Evolutionary conservation across 2,888 invertebrate genomes (phyloP).

Genomic region (Melanostoma scalare): DNA sequence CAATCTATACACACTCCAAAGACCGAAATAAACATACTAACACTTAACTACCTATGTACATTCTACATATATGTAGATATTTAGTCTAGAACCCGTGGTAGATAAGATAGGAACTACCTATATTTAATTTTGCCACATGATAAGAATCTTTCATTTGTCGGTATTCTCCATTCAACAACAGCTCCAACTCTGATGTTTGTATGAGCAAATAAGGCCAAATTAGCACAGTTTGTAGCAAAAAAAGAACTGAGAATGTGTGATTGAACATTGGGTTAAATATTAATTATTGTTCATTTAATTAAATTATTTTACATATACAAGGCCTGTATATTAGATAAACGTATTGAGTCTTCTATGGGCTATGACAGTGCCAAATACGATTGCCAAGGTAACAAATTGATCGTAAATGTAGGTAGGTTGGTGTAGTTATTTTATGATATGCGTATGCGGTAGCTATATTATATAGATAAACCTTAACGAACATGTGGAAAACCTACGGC

Average conservation of each 20-base stretch:
- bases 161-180: conserved; percentile 32
- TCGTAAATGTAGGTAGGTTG: background rate
- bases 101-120: conserved; percentile 47
- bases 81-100: conserved; percentile 21
- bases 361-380: conserved; percentile 24
- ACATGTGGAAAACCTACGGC: no score
- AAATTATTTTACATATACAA: conserved; percentile 35
- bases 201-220: conserved; percentile 38
- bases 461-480: background rate
- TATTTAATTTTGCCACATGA: conserved; percentile 58
- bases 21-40: background rate
- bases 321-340: no score
- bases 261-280: background rate
- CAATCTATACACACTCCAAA: background rate
- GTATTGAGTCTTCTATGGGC: background rate
- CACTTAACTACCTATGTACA: no score
- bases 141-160: conserved; percentile 52
- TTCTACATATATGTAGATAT: background rate
- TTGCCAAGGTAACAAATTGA: conserved; percentile 42
- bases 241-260: conserved; percentile 3
- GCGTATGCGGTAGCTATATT: background rate
- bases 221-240: conserved; percentile 21
- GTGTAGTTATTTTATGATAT: background rate
- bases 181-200: background rate
- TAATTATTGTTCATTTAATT: conserved; percentile 46